Base-by-base conservation (phyloP, 2,113 vertebrate species). In the Noctilio leporinus region DNA sequence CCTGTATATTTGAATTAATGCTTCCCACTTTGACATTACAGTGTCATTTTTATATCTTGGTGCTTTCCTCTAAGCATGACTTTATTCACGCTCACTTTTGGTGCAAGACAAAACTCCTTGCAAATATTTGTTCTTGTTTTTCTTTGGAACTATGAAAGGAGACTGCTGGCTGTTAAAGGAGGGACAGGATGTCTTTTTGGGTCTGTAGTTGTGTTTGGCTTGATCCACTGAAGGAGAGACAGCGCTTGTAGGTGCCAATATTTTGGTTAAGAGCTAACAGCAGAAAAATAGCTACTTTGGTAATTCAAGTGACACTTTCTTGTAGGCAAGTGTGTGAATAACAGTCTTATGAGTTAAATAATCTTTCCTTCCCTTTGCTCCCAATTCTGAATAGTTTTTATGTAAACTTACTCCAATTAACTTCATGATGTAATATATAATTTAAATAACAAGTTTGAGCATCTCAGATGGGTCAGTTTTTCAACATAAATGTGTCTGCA, bases 101-200 rank as follows among this genome's bases (percentile, higher is more conserved):
- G 93, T 97, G 93, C 91, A 98, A 97, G 90, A 96, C 94, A 96
- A 86, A 96, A 94, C 81, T 77, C 78, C 86, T 93, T 84, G 73
- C 78, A 96, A 96, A 96, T 97, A 97, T 97, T 96, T 93, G 93
- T 92, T 65, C 95, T 96, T 97, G 47, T 76, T 84, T 97, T 97
- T 67, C 96, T 81, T 89, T 98, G 92, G 97, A 97, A 94, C 93
- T 91, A 82, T 78, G 92, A 96, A 81, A 97, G 95, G 97, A 97
- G 96, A 96, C 88, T 98, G 77, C 84, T 97, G 94, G 94, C 97
- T 96, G 82, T 87, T 45, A 91, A 96, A 45, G 78, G 96, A 86
- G 51, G 84, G 67, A 89, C 96, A 97, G 97, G 96, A 97, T 97
- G 94, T 97, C 88, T 96, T 95, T 96, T 82, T 72, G 93, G 96